A percentile compares a stretch with the other conserved stretches of the same genome.
phyloP scores from a whole-genome alignment of 30 jellyfish, hydroid and myxozoan species.

The Aurelia sp. region DNA sequence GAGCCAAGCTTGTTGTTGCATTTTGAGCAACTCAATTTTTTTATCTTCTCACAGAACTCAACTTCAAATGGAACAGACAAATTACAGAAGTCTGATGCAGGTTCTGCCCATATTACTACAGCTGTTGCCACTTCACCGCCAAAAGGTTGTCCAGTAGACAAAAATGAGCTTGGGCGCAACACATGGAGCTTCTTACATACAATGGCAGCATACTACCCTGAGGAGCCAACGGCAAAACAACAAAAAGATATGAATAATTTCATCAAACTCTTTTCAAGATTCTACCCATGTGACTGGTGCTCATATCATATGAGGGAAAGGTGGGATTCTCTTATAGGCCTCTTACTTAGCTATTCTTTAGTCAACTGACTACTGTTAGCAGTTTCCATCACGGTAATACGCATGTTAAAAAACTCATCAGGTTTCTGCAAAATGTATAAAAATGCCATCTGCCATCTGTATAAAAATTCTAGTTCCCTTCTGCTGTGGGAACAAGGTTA shows the following conservation, averaged over 20 bases:
- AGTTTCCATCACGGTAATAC: no score
- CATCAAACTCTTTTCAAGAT: constrained; percentile 75
- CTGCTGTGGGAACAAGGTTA: no score
- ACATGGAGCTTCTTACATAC: constrained; percentile 99
- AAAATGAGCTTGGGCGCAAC: constrained; percentile 92
- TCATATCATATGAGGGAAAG: constrained; percentile 87
- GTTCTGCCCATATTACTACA: not conserved
- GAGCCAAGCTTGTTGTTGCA: no score
- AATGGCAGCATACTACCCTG: constrained; percentile 99
- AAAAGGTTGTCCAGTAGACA: constrained; percentile 92
- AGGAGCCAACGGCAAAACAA: constrained; percentile 83
- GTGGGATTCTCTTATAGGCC: constrained; percentile 14
- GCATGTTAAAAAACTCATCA: no score
- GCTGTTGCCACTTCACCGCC: constrained; percentile 7
- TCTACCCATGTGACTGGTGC: constrained; percentile 96
- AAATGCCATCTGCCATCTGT: no score
- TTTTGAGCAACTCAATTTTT: not conserved
- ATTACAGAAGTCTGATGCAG: not conserved
- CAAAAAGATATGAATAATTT: constrained; percentile 88
- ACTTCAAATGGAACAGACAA: no score
- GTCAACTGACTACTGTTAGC: no score
- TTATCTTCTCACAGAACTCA: not conserved
- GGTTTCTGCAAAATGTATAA: no score
- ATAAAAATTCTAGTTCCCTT: no score
- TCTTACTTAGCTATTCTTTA: no score